Conservation (phyloP, 1,140 invertebrate genomes). For the Chrysomallon squamiferum region DNA sequence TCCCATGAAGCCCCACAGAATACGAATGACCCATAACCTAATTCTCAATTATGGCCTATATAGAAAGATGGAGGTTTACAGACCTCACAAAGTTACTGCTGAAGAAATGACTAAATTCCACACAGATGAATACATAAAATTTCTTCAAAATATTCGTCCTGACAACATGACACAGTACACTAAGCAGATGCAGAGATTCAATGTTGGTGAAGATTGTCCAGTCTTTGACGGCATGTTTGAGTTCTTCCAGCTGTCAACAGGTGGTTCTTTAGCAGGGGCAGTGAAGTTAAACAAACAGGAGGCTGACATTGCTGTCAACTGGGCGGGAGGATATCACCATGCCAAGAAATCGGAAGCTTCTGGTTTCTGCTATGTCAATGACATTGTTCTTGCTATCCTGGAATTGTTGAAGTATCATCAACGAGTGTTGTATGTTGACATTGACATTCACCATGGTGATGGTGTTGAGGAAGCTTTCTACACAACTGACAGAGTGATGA, state of each 20-base stretch:
- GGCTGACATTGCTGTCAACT: slow-evolving; percentile 96
- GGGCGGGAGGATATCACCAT: slow-evolving; percentile 98
- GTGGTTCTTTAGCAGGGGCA: slow-evolving; percentile 84
- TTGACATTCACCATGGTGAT: slow-evolving; percentile 99
- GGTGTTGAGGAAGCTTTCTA: slow-evolving; percentile 99
- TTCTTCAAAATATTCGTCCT: slow-evolving; percentile 94
- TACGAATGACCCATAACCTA: slow-evolving; percentile 99
- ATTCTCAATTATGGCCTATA: slow-evolving; percentile 99
- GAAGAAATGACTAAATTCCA: slow-evolving; percentile 99
- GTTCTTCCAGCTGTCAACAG: slow-evolving; percentile 98
- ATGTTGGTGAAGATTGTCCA: slow-evolving; percentile 93
- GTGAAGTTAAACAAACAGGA: slow-evolving; percentile 65
- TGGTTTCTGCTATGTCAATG: slow-evolving; percentile 97
- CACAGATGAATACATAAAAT: slow-evolving; percentile 99
- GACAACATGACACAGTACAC: slow-evolving; percentile 99
- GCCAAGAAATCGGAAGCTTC: slow-evolving; percentile 99
- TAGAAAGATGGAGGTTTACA: slow-evolving; percentile 93
- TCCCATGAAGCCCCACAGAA: slow-evolving; percentile 99
- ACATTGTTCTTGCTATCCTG: slow-evolving; percentile 97
- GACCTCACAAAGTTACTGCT: slow-evolving; percentile 98
- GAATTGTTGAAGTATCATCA: slow-evolving; percentile 93
- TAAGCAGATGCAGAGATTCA: slow-evolving; percentile 99
- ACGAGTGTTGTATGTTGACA: slow-evolving; percentile 97
- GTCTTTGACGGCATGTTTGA: slow-evolving; percentile 99
- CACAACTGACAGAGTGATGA: slow-evolving; percentile 98